These are phyloP conservation scores for Karalla daura DNA, from an alignment of 2,797 vertebrate species.

Conservation along the genomic window DNA sequence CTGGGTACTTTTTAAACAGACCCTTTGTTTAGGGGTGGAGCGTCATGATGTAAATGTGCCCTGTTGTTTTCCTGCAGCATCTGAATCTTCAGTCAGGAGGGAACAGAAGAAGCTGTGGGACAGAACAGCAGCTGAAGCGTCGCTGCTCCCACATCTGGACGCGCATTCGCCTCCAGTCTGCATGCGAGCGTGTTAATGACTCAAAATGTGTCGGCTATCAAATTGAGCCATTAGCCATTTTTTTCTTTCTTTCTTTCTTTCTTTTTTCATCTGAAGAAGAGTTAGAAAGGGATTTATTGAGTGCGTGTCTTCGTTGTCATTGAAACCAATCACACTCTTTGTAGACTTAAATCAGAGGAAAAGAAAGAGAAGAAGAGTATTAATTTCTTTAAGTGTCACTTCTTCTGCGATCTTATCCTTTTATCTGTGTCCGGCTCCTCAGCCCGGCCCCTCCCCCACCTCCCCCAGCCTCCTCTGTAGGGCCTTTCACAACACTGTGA, in stretches of 20 bases:
- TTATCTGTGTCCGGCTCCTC: neutral
- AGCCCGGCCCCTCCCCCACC: too few species aligned
- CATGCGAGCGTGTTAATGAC: neutral
- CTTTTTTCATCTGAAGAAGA: neutral
- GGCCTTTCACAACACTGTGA: neutral
- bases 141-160: constrained; percentile 11
- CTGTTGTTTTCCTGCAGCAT: neutral
- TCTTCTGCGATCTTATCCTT: neutral
- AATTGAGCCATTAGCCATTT: neutral
- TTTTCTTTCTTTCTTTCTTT: too few species aligned
- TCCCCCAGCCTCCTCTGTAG: neutral
- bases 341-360: neutral
- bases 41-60: neutral
- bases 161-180: constrained; percentile 5
- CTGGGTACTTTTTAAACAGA: too few species aligned
- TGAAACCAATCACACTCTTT: neutral
- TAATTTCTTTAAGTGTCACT: neutral
- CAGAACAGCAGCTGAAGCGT: neutral
- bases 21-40: too few species aligned
- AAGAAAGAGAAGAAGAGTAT: neutral
- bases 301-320: too few species aligned
- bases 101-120: constrained; percentile 6
- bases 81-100: neutral
- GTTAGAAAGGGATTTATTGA: neutral
- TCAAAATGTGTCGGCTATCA: neutral